These are phyloP conservation scores for Noctua janthina DNA, from an alignment of 2,888 invertebrate genomes.

Conservation along the genomic window DNA sequence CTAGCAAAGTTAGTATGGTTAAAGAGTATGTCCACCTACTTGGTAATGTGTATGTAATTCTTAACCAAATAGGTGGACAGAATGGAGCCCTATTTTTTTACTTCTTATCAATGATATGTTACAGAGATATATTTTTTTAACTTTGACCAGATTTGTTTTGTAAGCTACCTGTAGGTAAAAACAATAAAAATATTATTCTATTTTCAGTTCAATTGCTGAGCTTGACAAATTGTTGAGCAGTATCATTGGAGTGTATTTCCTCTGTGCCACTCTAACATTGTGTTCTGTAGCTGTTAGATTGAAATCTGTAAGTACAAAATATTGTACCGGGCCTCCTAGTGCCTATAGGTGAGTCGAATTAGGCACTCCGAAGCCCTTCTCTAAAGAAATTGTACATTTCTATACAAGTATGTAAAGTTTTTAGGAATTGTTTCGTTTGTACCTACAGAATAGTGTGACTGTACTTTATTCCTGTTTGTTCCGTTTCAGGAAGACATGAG, in stretches of 20 bases:
- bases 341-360: neutral
- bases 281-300: conserved; percentile 82
- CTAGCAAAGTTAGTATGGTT: conserved; percentile 75
- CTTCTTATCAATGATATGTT: neutral
- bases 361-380: neutral
- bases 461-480: neutral
- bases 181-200: neutral
- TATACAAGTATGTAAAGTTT: neutral
- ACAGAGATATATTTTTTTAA: neutral
- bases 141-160: neutral
- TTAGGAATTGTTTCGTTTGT: neutral
- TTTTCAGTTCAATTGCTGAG: conserved; percentile 75
- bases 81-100: neutral
- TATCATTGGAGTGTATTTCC: conserved; percentile 82
- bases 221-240: conserved; percentile 73
- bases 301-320: conserved; percentile 74
- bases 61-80: neutral
- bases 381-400: neutral
- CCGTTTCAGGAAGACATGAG: conserved; percentile 75
- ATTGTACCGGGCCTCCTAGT: neutral
- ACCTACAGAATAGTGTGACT: neutral
- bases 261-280: conserved; percentile 78
- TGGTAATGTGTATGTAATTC: neutral
- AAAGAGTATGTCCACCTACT: neutral
- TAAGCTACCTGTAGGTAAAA: too few species aligned